A percentile compares a stretch with the other conserved stretches of the same genome.
Evolutionary conservation across 2,797 vertebrate genomes (phyloP).

Genomic region (Enteromius viviparus): DNA sequence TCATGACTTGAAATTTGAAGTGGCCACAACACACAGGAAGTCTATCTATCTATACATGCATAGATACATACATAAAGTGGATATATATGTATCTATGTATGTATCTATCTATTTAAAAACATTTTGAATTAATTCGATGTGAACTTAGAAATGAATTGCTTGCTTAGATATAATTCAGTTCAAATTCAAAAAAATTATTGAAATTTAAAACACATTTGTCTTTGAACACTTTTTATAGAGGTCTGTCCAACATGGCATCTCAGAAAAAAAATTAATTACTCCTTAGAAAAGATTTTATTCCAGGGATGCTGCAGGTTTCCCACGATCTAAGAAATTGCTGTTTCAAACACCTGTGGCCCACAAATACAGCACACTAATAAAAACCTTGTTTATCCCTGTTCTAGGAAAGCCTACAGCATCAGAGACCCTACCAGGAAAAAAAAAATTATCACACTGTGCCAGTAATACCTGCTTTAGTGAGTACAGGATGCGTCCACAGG

Average conservation of each 20-base stretch:
- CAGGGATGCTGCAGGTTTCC: constrained; percentile 49
- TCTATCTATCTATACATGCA: background rate
- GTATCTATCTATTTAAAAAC: background rate
- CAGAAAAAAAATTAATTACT: constrained; percentile 19
- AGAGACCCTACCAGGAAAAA: constrained; percentile 45
- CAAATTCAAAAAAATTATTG: background rate
- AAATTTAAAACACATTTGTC: background rate
- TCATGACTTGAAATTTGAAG: background rate
- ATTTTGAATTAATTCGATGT: background rate
- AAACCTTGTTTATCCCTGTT: constrained; percentile 55
- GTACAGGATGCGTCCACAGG: constrained; percentile 40
- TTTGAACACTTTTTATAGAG: background rate
- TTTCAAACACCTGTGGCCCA: constrained; percentile 58
- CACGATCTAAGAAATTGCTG: constrained; percentile 59
- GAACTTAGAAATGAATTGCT: background rate
- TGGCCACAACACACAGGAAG: background rate
- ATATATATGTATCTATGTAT: too few relatives aligned
- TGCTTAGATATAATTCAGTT: background rate
- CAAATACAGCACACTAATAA: constrained; percentile 53
- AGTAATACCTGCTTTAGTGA: constrained; percentile 56
- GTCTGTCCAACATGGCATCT: background rate
- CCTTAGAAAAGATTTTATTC: constrained; percentile 55
- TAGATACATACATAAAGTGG: background rate
- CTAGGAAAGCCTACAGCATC: constrained; percentile 39
- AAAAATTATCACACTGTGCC: constrained; percentile 56